Evolutionary conservation across 2,797 vertebrate species (phyloP).

Genomic region (Staurois parvus): DNA sequence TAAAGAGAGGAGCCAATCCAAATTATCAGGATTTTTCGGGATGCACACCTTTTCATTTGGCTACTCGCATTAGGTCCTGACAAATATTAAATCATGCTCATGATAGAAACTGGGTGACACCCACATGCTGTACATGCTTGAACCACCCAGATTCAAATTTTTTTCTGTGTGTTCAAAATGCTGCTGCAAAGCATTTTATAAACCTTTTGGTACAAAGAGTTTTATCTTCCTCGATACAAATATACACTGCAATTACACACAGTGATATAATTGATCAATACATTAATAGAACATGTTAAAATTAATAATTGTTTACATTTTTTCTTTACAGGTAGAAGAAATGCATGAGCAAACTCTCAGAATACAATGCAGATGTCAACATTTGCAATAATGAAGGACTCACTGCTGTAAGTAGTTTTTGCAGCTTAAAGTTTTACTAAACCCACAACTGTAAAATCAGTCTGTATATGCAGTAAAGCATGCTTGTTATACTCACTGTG

Average conservation of each 20-base stretch:
- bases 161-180: neutral
- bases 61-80: constrained; percentile 80
- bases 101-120: too few relatives aligned
- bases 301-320: neutral
- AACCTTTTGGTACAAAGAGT: neutral
- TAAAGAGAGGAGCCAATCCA: constrained; percentile 96
- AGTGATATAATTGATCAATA: too few relatives aligned
- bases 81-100: too few relatives aligned
- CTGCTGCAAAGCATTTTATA: too few relatives aligned
- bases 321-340: constrained; percentile 90
- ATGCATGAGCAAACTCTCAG: constrained; percentile 95
- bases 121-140: too few relatives aligned
- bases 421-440: too few relatives aligned
- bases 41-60: constrained; percentile 95
- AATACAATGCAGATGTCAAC: constrained; percentile 96
- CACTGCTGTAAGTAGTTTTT: constrained; percentile 87
- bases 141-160: too few relatives aligned
- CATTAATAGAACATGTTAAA: neutral
- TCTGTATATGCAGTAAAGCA: too few relatives aligned
- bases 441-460: too few relatives aligned
- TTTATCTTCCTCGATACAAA: neutral
- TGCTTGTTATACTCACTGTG: too few relatives aligned
- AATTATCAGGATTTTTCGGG: constrained; percentile 99
- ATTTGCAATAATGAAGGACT: constrained; percentile 99
- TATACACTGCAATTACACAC: neutral